Evolutionary conservation across 2,113 vertebrate genomes (phyloP).

Genomic region (Panthera uncia): DNA sequence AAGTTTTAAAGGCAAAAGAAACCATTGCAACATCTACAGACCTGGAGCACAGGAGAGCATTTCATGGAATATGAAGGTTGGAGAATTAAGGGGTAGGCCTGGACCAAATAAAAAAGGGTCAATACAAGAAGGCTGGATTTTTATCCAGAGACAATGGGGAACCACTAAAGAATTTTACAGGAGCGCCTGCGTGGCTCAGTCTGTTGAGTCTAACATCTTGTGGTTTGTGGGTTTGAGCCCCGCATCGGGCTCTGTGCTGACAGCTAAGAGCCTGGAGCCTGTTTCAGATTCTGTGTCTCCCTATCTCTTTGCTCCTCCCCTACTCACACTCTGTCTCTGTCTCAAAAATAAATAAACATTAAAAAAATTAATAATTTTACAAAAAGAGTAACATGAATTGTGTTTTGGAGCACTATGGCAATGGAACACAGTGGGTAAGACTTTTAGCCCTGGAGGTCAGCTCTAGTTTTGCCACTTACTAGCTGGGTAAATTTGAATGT

Average conservation of each 20-base stretch:
- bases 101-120: background rate
- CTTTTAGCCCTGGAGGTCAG: background rate
- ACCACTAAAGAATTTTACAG: constrained; percentile 9
- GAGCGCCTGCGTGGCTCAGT: too few relatives aligned
- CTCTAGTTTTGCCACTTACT: background rate
- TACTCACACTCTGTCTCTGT: too few relatives aligned
- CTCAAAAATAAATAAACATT: too few relatives aligned
- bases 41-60: background rate
- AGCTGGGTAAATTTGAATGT: background rate
- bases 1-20: background rate
- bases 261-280: too few relatives aligned
- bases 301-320: too few relatives aligned
- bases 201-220: too few relatives aligned
- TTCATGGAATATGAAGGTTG: background rate
- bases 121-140: background rate
- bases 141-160: background rate
- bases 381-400: background rate
- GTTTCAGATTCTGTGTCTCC: too few relatives aligned
- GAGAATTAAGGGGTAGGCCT: background rate
- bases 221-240: too few relatives aligned
- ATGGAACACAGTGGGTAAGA: background rate
- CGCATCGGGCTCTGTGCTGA: too few relatives aligned
- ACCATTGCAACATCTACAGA: background rate
- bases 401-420: background rate
- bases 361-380: background rate